A percentile compares a stretch with the other conserved stretches of the same genome.
phyloP scores from a whole-genome alignment of 2,113 vertebrate genomes.

The Neopipo cinnamomea region DNA sequence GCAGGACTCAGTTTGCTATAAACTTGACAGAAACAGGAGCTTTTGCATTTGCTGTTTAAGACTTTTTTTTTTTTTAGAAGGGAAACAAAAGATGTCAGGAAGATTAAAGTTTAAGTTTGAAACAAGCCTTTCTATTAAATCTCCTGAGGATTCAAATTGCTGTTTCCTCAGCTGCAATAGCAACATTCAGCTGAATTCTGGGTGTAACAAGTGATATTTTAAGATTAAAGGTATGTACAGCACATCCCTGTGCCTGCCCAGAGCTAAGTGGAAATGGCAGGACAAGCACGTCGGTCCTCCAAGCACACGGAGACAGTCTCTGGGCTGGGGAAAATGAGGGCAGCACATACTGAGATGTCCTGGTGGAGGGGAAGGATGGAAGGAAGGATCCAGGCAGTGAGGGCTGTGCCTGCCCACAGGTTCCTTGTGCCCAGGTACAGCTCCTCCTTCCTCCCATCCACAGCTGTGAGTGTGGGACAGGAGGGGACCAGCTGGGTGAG shows the following conservation, averaged over 20 bases:
- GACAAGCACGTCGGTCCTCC: background rate
- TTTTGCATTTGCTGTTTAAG: background rate
- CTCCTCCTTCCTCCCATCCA: background rate
- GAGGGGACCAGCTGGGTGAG: background rate
- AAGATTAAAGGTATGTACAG: background rate
- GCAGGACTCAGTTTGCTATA: background rate
- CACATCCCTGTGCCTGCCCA: background rate
- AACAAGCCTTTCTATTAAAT: background rate
- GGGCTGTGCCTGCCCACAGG: fast-evolving
- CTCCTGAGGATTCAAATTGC: background rate
- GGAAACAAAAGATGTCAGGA: background rate
- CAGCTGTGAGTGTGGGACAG: background rate
- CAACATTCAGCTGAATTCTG: background rate
- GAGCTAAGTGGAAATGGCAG: slow-evolving; percentile 4
- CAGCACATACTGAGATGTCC: background rate
- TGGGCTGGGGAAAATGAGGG: background rate
- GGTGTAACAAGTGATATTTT: background rate
- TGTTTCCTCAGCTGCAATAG: background rate
- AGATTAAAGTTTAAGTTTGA: background rate
- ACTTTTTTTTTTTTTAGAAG: background rate
- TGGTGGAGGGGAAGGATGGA: background rate
- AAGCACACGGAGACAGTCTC: fast-evolving
- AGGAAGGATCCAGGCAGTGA: background rate
- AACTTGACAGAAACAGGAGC: background rate
- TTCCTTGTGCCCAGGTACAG: background rate